Conservation (phyloP, 2,797 vertebrate genomes). For the Coccyzus lansbergi region DNA sequence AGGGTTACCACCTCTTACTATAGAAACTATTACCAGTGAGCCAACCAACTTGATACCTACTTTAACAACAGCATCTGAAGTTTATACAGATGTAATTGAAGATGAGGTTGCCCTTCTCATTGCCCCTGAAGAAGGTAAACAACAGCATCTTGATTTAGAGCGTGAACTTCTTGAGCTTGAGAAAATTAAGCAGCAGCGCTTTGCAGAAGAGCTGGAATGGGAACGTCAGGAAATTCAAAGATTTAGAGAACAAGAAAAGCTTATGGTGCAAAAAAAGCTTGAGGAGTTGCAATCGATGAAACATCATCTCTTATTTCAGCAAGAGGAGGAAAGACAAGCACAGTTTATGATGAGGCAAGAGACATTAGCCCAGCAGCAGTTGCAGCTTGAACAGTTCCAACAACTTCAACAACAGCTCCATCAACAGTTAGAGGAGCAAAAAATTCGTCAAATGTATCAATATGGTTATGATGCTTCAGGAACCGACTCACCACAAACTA, state of each 20-base stretch:
- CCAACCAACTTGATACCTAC: conserved; percentile 80
- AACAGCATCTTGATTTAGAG: conserved; percentile 94
- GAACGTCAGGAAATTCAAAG: conserved; percentile 98
- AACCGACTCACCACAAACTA: conserved; percentile 79
- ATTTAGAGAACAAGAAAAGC: conserved; percentile 95
- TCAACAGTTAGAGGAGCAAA: conserved; percentile 95
- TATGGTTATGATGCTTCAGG: conserved; percentile 85
- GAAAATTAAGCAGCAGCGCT: conserved; percentile 95
- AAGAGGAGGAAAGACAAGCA: conserved; percentile 96
- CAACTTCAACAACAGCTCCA: conserved; percentile 96
- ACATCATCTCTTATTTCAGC: conserved; percentile 94
- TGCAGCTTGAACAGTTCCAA: conserved; percentile 96
- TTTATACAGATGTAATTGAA: conserved; percentile 88
- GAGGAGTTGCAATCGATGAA: conserved; percentile 97
- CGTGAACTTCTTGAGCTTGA: conserved; percentile 95
- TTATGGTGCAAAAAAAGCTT: conserved; percentile 97
- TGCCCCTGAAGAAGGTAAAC: conserved; percentile 90
- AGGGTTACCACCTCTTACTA: conserved; percentile 77
- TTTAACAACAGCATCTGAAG: conserved; percentile 88
- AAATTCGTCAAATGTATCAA: conserved; percentile 93
- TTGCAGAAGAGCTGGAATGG: conserved; percentile 97
- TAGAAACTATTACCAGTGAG: conserved; percentile 84
- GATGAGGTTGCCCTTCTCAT: conserved; percentile 87
- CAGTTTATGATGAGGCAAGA: conserved; percentile 97
- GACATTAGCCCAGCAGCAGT: conserved; percentile 92